These are phyloP conservation scores for Karalla daura DNA, from an alignment of 2,797 vertebrate genomes.

Conservation along the genomic window DNA sequence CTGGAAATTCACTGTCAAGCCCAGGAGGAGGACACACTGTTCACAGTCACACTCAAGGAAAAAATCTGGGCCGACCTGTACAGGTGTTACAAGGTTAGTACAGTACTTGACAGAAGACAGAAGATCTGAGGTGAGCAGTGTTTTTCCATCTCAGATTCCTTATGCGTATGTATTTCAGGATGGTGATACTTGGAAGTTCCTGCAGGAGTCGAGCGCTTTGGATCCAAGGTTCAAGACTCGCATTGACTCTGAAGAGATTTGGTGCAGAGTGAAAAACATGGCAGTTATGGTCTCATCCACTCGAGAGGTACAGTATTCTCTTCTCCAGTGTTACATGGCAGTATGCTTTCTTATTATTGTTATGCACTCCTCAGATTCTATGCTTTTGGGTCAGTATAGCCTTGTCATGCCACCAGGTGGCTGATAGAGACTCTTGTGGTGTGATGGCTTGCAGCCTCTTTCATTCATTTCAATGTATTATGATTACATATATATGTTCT, in stretches of 20 bases:
- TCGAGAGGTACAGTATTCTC: neutral
- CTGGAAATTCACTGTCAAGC: slow-evolving; percentile 8
- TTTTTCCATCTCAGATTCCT: neutral
- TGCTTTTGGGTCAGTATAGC: neutral
- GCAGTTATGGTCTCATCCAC: neutral
- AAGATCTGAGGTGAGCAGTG: neutral
- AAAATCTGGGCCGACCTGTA: slow-evolving; percentile 15
- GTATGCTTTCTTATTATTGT: neutral
- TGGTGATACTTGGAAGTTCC: slow-evolving; percentile 20
- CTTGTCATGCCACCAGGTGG: neutral
- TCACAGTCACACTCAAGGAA: slow-evolving; percentile 10
- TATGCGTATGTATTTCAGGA: slow-evolving; percentile 7
- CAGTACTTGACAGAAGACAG: neutral
- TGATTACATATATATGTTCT: neutral
- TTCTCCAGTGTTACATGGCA: neutral
- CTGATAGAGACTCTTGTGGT: neutral
- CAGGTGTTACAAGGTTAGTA: neutral
- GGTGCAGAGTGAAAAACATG: slow-evolving; percentile 8
- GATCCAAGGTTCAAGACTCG: slow-evolving; percentile 35
- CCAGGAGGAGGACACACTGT: slow-evolving; percentile 7
- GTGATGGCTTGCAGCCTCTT: neutral
- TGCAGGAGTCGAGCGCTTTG: slow-evolving; percentile 16
- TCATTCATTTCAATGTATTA: neutral
- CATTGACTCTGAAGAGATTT: slow-evolving; percentile 25
- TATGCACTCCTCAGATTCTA: neutral